Percentiles rank a stretch among this genome's conserved stretches.
These are phyloP conservation scores for Drosophila insularis DNA, from an alignment of 1,140 invertebrate genomes.

Conservation along the genomic window DNA sequence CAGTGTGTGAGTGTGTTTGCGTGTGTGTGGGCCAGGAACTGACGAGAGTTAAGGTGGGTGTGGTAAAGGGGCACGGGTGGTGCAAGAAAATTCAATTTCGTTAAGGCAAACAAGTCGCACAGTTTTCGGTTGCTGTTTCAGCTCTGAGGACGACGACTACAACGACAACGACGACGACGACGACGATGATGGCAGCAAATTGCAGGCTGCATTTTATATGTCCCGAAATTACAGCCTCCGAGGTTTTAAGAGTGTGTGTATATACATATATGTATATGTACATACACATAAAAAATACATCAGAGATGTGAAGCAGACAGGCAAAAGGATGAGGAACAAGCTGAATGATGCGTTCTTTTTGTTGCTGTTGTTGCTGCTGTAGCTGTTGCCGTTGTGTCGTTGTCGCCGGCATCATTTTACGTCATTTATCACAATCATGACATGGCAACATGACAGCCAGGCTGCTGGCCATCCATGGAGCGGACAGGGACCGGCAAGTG, in stretches of 20 bases:
- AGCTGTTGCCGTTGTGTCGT: constrained; percentile 66
- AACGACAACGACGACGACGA: constrained; percentile 11
- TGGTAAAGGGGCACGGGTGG: constrained; percentile 3
- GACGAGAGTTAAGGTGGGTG: background rate
- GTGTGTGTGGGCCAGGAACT: constrained; percentile 50
- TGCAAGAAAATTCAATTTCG: constrained; percentile 76
- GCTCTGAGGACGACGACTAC: constrained; percentile 30
- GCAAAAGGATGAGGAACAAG: background rate
- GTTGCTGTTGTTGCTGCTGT: constrained; percentile 25
- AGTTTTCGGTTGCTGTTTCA: constrained; percentile 63
- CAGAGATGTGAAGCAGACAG: constrained; percentile 34
- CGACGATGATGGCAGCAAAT: constrained; percentile 55
- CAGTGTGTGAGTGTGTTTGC: constrained; percentile 15
- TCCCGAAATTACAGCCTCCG: constrained; percentile 67
- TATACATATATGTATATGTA: constrained; percentile 14
- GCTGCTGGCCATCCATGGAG: constrained; percentile 31
- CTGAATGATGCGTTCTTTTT: constrained; percentile 53
- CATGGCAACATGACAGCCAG: constrained; percentile 63
- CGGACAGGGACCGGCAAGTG: constrained; percentile 29
- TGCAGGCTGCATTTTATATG: constrained; percentile 77
- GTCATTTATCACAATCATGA: constrained; percentile 81
- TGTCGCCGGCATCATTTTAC: constrained; percentile 78
- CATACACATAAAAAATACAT: constrained; percentile 61
- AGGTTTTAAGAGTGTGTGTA: constrained; percentile 13
- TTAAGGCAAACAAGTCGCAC: constrained; percentile 69